Evolutionary conservation across 2,888 invertebrate genomes (phyloP).

Genomic region (Endomychus coccineus): DNA sequence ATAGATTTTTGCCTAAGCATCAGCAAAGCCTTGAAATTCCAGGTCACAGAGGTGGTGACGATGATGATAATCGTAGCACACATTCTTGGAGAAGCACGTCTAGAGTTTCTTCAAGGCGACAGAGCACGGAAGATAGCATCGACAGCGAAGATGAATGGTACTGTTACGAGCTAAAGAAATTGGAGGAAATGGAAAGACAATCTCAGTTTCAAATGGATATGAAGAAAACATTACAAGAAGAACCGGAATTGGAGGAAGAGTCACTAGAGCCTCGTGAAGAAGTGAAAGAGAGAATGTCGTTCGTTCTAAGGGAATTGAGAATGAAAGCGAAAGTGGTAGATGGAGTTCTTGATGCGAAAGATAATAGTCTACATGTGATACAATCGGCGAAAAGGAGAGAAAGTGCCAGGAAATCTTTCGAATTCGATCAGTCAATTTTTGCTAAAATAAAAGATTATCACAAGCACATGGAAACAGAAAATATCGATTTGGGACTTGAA

Average conservation of each 20-base stretch:
- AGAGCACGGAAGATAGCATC: slow-evolving; percentile 88
- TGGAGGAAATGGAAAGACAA: slow-evolving; percentile 79
- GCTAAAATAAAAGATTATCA: slow-evolving; percentile 48
- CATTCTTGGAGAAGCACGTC: slow-evolving; percentile 84
- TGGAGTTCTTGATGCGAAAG: slow-evolving; percentile 40
- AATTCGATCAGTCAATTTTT: slow-evolving; percentile 39
- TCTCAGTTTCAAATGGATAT: slow-evolving; percentile 58
- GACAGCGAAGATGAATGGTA: slow-evolving; percentile 93
- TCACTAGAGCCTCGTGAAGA: slow-evolving; percentile 58
- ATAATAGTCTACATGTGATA: slow-evolving; percentile 38
- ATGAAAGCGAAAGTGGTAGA: slow-evolving; percentile 54
- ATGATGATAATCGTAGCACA: slow-evolving; percentile 78
- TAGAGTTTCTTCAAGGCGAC: slow-evolving; percentile 74
- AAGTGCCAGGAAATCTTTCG: slow-evolving; percentile 28
- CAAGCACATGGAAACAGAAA: slow-evolving; percentile 40
- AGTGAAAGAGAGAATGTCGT: slow-evolving; percentile 72
- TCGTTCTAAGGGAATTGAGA: slow-evolving; percentile 68
- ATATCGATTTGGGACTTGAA: slow-evolving; percentile 16
- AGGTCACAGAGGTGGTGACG: slow-evolving; percentile 50
- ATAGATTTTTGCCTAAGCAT: slow-evolving; percentile 58
- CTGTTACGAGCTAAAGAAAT: slow-evolving; percentile 76
- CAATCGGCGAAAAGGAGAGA: slow-evolving; percentile 38
- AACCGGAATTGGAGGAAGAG: slow-evolving; percentile 48
- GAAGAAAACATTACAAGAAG: slow-evolving; percentile 54
- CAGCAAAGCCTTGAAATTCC: slow-evolving; percentile 78